phyloP scores from a whole-genome alignment of 2,888 invertebrate species.

The Augiades crinisus region DNA sequence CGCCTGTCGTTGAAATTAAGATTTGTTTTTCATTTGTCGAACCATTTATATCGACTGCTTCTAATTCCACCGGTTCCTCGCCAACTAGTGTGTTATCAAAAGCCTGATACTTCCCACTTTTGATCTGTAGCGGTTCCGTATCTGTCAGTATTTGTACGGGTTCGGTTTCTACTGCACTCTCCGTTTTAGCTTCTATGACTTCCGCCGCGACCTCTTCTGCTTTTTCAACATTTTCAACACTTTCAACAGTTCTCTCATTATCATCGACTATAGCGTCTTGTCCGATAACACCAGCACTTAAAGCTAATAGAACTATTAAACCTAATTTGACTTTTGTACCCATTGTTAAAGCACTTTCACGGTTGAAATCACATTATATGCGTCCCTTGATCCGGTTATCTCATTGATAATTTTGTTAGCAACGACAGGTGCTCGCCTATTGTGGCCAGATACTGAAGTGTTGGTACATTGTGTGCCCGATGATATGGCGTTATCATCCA shows the following conservation, averaged over 20 bases:
- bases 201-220: constrained; percentile 31
- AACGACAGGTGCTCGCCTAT: constrained; percentile 64
- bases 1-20: constrained; percentile 48
- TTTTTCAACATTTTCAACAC: constrained; percentile 35
- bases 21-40: constrained; percentile 61
- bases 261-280: constrained; percentile 54
- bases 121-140: constrained; percentile 47
- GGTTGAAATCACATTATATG: constrained; percentile 58
- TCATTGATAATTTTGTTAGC: constrained; percentile 46
- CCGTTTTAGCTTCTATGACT: constrained; percentile 37
- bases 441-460: constrained; percentile 61
- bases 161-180: constrained; percentile 29
- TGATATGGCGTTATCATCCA: constrained; percentile 69
- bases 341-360: constrained; percentile 56
- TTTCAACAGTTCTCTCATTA: constrained; percentile 47
- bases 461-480: constrained; percentile 60
- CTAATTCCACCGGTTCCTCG: constrained; percentile 50
- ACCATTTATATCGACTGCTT: constrained; percentile 50
- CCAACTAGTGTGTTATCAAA: constrained; percentile 54
- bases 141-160: constrained; percentile 53
- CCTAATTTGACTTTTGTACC: constrained; percentile 58
- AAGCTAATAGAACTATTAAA: constrained; percentile 54
- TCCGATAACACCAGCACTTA: constrained; percentile 64
- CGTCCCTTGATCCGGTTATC: constrained; percentile 44
- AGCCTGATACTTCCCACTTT: constrained; percentile 67